Conservation (phyloP, 2,888 invertebrate genomes). For the Drosophila cognata region DNA sequence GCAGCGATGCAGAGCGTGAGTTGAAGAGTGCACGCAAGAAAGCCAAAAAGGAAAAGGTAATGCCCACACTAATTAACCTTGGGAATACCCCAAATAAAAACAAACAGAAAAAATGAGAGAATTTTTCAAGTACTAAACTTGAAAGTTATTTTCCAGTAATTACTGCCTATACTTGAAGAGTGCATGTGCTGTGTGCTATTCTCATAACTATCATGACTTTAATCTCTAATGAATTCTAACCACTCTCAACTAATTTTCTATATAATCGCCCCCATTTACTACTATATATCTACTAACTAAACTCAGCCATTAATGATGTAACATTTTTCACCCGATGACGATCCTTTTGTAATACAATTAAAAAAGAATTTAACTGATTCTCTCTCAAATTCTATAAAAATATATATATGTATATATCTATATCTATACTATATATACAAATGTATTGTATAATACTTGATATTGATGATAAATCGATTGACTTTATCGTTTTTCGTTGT, state of each 20-base stretch:
- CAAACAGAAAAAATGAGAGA: conserved; percentile 2
- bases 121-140: conserved; percentile 3
- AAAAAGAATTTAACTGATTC: conserved; percentile 33
- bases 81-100: neutral
- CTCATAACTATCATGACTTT: conserved; percentile 30
- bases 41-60: conserved; percentile 84
- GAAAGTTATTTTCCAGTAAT: neutral
- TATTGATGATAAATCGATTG: conserved; percentile 72
- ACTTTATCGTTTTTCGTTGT: conserved; percentile 70
- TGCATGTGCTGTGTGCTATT: conserved; percentile 41
- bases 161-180: conserved; percentile 4
- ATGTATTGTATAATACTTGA: conserved; percentile 30
- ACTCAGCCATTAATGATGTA: conserved; percentile 8
- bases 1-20: conserved; percentile 84
- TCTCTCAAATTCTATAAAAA: conserved; percentile 34
- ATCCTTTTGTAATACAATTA: conserved; percentile 22
- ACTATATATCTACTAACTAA: conserved; percentile 14
- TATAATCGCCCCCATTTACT: conserved; percentile 23
- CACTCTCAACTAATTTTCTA: conserved; percentile 42
- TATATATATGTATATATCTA: conserved; percentile 19
- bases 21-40: conserved; percentile 83
- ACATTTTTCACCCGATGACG: conserved; percentile 37
- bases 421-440: conserved; percentile 24
- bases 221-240: conserved; percentile 40
- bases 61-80: conserved; percentile 18